Conservation (phyloP, 2,113 vertebrate species). For the Bambusicola thoracicus region DNA sequence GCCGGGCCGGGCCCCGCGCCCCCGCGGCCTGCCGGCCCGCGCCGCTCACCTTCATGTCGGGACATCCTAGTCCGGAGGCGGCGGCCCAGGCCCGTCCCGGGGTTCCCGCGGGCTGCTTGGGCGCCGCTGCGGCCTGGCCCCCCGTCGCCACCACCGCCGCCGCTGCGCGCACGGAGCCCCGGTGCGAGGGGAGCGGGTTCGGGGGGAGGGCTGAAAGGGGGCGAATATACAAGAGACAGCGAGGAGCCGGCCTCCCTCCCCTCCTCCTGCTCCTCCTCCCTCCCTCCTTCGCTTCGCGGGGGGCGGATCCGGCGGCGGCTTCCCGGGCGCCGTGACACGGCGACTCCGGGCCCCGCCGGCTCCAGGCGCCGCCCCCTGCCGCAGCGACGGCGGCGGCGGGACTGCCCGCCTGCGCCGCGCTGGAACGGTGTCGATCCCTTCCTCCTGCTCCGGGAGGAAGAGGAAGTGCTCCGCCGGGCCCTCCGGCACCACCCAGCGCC, state of each 20-base stretch:
- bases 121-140: constrained; percentile 74
- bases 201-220: neutral
- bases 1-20: neutral
- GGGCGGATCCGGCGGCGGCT: constrained; percentile 72
- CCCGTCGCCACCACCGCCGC: neutral
- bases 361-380: constrained; percentile 35
- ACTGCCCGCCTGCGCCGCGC: neutral
- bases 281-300: neutral
- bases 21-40: constrained; percentile 21
- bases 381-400: constrained; percentile 77
- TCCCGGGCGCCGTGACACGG: constrained; percentile 57
- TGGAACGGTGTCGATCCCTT: neutral
- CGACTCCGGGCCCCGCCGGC: constrained; percentile 80
- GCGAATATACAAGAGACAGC: neutral
- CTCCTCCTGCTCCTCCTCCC: neutral
- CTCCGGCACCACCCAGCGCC: neutral
- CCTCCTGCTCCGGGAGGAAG: neutral
- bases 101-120: constrained; percentile 22
- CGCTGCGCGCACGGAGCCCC: neutral
- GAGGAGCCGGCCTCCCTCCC: constrained; percentile 73
- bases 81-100: constrained; percentile 18
- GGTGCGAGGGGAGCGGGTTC: neutral
- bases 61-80: constrained; percentile 82
- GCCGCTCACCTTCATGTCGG: constrained; percentile 88
- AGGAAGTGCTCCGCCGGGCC: neutral